Evolutionary conservation across 2,797 vertebrate genomes (phyloP).

Genomic region (Coracias cyanogaster): DNA sequence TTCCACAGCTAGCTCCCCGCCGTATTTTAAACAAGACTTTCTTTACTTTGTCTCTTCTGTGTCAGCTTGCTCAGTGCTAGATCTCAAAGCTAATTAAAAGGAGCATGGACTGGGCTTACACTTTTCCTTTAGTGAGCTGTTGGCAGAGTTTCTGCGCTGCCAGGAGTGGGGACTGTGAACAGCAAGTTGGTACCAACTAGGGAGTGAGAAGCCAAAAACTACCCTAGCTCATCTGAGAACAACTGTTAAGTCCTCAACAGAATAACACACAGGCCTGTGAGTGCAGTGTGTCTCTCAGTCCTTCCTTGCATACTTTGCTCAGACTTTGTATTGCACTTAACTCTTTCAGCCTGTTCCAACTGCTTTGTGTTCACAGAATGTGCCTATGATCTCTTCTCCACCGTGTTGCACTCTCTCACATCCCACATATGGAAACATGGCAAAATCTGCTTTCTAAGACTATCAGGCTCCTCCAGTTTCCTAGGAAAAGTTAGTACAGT

Average conservation of each 20-base stretch:
- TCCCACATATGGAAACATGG: neutral
- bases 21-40: slow-evolving; percentile 55
- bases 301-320: neutral
- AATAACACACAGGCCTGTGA: neutral
- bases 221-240: neutral
- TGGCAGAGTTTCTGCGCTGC: slow-evolving; percentile 68
- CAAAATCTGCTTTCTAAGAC: neutral
- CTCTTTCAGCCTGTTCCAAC: neutral
- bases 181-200: slow-evolving; percentile 33
- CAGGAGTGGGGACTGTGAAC: slow-evolving; percentile 48
- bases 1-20: neutral
- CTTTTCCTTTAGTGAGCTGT: slow-evolving; percentile 53
- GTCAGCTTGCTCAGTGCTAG: slow-evolving; percentile 32
- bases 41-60: slow-evolving; percentile 55
- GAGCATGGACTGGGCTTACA: slow-evolving; percentile 29
- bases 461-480: neutral
- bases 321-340: neutral
- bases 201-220: slow-evolving; percentile 29
- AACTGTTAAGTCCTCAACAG: neutral
- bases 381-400: neutral
- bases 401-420: neutral
- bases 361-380: neutral
- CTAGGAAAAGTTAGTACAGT: neutral
- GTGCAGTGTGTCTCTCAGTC: neutral
- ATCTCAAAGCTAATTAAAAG: slow-evolving; percentile 75